Evolutionary conservation across 2,113 vertebrate genomes (phyloP).

Genomic region (Thermophis baileyi): DNA sequence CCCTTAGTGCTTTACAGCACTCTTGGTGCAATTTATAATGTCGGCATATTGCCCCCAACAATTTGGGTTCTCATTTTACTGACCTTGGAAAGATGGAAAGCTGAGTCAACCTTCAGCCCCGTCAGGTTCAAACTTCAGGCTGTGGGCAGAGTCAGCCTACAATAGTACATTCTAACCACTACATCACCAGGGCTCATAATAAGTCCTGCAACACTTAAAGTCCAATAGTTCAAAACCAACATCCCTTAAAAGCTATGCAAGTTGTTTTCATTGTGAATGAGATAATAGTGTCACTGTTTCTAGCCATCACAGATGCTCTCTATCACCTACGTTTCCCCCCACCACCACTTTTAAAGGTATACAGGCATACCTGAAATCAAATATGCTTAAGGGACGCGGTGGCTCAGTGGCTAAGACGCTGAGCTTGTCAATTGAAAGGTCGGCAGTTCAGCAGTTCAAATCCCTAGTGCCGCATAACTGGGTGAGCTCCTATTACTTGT

Average conservation of each 20-base stretch:
- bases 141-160: neutral
- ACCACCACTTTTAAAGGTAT: neutral
- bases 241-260: neutral
- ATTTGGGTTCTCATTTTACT: neutral
- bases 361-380: neutral
- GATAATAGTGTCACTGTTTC: fast-evolving
- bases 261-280: neutral
- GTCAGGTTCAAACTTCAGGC: neutral
- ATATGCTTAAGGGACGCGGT: too few species aligned
- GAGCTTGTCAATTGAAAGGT: too few species aligned
- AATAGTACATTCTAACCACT: neutral
- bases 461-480: too few species aligned
- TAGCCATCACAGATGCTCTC: neutral
- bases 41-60: neutral
- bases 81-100: neutral
- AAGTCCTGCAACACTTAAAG: neutral
- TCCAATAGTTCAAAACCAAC: neutral
- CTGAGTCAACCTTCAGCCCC: neutral
- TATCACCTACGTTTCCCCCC: neutral
- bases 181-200: neutral
- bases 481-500: too few species aligned
- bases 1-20: too few species aligned
- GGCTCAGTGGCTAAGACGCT: too few species aligned
- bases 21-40: too few species aligned
- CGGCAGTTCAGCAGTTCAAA: too few species aligned